Base-by-base conservation (phyloP, 2,113 vertebrate genomes). In the Motacilla alba region DNA sequence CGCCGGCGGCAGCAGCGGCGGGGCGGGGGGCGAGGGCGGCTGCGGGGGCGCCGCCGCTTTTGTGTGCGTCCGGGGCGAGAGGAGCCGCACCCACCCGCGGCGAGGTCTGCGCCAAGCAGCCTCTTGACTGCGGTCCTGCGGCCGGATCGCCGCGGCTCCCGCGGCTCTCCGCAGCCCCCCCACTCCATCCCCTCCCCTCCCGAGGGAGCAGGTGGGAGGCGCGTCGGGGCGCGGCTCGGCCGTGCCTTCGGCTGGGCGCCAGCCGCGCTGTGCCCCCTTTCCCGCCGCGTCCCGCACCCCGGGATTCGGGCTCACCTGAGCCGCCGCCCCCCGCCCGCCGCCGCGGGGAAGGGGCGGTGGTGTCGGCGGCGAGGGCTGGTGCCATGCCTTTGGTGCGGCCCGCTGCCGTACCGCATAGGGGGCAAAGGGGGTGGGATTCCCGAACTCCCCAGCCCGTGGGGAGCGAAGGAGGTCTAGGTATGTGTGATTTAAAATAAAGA, bases 401-500 rank as follows among this genome's bases (percentile, higher is more conserved):
- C 5, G 67, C 46, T 46, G 75, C n/a, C 8, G 4, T n/a, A 50
- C 70, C 58, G 90, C 89, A 69, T 22, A 6, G 66, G 24, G 62
- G 72, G 28, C 21, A 6, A 11, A 10, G 6, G 15, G 62, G 85
- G 79, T 76, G 91, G 13, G 74, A 33, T 62, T 47, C 30, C 35
- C 18, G 1, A 83, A 43, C 83, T 79, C 93, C 93, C 44, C 49
- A 5, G 56, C 79, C 58, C 11, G 47, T 13, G 19, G 50, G 52
- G 83, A 83, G 91, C 10, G 31, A 56, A 19, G 83, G 83, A 69
- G 75, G 79, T 49, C 4, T 35, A 62, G 83, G 86, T 83, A 27
- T n/a, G 83, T 83, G 94, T 59, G 96, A 67, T 93, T 93, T 85
- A 52, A 86, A 89, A 89, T 83, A 59, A 88, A 90, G 64, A 53